phyloP scores from a whole-genome alignment of 2,113 vertebrate genomes.

The Vanacampus margaritifer region DNA sequence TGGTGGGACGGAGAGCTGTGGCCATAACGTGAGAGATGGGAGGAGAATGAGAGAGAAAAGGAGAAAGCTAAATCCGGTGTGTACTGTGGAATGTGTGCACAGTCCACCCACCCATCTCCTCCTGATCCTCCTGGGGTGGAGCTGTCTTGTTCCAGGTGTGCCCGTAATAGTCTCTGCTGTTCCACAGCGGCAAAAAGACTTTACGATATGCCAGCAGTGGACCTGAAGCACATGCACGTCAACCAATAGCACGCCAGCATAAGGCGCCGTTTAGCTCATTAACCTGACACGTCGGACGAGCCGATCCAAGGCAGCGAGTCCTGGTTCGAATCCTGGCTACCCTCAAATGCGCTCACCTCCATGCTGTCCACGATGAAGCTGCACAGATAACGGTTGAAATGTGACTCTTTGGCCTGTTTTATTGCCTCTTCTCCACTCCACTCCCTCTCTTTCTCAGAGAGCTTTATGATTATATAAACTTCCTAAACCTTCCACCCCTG shows the following conservation, averaged over 20 bases:
- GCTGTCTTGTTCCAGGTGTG: constrained; percentile 55
- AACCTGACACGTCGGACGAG: constrained; percentile 32
- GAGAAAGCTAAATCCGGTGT: not conserved
- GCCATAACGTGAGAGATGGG: not conserved
- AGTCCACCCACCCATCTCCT: constrained; percentile 17
- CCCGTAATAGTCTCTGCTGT: constrained; percentile 64
- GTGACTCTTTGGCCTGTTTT: not conserved
- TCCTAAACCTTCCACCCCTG: not conserved
- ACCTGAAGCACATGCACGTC: not conserved
- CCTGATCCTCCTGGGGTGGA: constrained; percentile 22
- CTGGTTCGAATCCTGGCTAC: not conserved
- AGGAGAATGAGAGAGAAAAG: not conserved
- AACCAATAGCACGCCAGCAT: not conserved
- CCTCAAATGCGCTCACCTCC: constrained; percentile 16
- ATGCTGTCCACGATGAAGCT: constrained; percentile 41
- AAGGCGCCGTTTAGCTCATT: not conserved
- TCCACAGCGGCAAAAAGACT: constrained; percentile 73
- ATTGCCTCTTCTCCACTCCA: no score
- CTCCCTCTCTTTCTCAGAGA: no score
- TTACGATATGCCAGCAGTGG: constrained; percentile 66
- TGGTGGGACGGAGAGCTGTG: constrained; percentile 21
- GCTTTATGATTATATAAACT: no score
- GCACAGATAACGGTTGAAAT: not conserved
- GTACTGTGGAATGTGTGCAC: not conserved
- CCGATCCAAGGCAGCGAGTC: constrained; percentile 53